phyloP scores from a whole-genome alignment of 2,113 vertebrate genomes.

The Aphyosemion australe region DNA sequence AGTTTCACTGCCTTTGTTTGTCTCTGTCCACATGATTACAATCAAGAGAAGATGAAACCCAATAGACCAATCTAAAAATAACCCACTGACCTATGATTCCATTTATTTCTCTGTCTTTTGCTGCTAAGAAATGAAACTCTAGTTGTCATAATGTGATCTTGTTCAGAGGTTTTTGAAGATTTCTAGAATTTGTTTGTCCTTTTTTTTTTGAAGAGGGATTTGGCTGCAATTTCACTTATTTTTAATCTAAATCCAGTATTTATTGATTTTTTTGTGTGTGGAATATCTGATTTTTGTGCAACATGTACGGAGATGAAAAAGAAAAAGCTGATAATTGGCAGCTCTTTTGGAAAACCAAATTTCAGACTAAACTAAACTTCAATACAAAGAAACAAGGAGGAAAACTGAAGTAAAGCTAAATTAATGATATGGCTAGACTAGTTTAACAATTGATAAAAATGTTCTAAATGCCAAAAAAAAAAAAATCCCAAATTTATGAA shows the following conservation, averaged over 20 bases:
- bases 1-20: constrained; percentile 11
- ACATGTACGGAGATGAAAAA: too few species aligned
- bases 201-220: not conserved
- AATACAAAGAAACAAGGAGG: too few species aligned
- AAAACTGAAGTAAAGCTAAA: too few species aligned
- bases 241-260: not conserved
- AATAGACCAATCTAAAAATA: constrained; percentile 8
- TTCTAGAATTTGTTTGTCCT: not conserved
- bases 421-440: too few species aligned
- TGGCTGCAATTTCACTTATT: not conserved
- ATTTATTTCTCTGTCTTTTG: not conserved
- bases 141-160: not conserved
- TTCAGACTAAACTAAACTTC: too few species aligned
- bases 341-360: too few species aligned
- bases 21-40: constrained; percentile 21
- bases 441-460: too few species aligned
- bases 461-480: too few species aligned
- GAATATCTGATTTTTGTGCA: too few species aligned
- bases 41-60: constrained; percentile 7
- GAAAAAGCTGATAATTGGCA: too few species aligned
- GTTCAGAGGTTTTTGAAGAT: not conserved
- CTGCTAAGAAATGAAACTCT: not conserved
- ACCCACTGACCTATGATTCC: not conserved
- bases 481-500: too few species aligned
- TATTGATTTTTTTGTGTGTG: not conserved